Evolutionary conservation across 2,888 invertebrate genomes (phyloP).

Genomic region (Brachyopa scutellaris): DNA sequence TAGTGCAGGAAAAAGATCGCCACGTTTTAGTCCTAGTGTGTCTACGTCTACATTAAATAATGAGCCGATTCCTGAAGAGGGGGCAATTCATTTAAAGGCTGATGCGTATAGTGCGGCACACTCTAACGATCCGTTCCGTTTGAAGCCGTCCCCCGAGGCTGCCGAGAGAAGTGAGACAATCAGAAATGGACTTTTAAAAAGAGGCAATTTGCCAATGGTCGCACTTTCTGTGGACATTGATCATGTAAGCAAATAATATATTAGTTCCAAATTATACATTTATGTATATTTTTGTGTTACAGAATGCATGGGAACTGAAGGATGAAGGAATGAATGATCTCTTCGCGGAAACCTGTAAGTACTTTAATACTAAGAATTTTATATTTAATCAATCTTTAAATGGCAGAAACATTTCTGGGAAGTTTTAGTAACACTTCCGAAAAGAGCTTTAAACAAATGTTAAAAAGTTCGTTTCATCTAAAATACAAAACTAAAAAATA

Average conservation of each 20-base stretch:
- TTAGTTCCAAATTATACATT: constrained; percentile 10
- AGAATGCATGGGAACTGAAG: constrained; percentile 85
- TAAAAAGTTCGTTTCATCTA: too few relatives aligned
- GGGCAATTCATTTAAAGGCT: constrained; percentile 29
- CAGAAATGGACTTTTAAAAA: constrained; percentile 78
- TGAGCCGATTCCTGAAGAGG: constrained; percentile 45
- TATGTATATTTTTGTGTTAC: constrained; percentile 75
- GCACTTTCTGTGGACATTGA: constrained; percentile 87
- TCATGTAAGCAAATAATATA: constrained; percentile 83
- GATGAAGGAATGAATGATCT: constrained; percentile 70
- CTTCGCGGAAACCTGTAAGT: constrained; percentile 73
- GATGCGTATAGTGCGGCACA: constrained; percentile 48
- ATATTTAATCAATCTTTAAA: too few relatives aligned
- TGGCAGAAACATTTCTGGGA: too few relatives aligned
- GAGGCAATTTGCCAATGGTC: constrained; percentile 78
- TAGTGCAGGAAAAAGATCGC: constrained; percentile 35
- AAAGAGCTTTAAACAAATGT: too few relatives aligned
- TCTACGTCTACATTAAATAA: constrained; percentile 55
- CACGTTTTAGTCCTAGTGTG: constrained; percentile 57
- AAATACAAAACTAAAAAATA: too few relatives aligned
- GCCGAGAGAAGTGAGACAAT: constrained; percentile 78
- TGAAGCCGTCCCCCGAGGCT: constrained; percentile 77
- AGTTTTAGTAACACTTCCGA: too few relatives aligned
- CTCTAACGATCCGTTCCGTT: constrained; percentile 76
- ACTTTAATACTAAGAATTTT: too few relatives aligned